A percentile compares a stretch with the other conserved stretches of the same genome.
Evolutionary conservation across 2,797 vertebrate species (phyloP).

Genomic region (Echeneis naucrates): DNA sequence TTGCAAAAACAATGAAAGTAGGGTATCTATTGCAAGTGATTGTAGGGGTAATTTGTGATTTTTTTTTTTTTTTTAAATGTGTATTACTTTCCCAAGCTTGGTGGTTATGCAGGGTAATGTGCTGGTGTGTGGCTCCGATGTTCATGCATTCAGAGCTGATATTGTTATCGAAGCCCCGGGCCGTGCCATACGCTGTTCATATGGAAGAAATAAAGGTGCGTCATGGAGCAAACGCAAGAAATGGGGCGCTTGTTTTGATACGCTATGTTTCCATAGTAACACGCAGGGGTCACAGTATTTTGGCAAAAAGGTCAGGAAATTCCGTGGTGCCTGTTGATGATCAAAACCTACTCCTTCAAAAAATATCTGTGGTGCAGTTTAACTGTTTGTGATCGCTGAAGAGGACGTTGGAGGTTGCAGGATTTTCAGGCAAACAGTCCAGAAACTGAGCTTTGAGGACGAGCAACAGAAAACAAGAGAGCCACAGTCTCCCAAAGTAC

Average conservation of each 20-base stretch:
- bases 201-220: conserved; percentile 79
- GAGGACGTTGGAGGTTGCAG: conserved; percentile 36
- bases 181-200: conserved; percentile 65
- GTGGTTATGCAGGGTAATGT: conserved; percentile 54
- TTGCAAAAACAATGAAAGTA: conserved; percentile 50
- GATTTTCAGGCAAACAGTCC: conserved; percentile 32
- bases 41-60: conserved; percentile 50
- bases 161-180: conserved; percentile 57
- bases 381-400: conserved; percentile 65
- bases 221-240: conserved; percentile 66
- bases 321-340: conserved; percentile 73
- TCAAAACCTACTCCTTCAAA: conserved; percentile 69
- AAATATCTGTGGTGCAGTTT: conserved; percentile 56
- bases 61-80: conserved; percentile 19
- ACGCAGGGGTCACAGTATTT: conserved; percentile 69
- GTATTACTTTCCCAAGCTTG: conserved; percentile 28
- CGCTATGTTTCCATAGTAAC: conserved; percentile 70
- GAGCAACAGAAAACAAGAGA: conserved; percentile 12
- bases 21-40: conserved; percentile 51
- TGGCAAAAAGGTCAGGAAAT: conserved; percentile 68
- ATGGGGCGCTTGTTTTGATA: conserved; percentile 71
- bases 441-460: conserved; percentile 29
- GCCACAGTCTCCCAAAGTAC: not conserved
- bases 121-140: conserved; percentile 35
- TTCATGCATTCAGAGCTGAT: conserved; percentile 32